Percentiles rank a stretch among this genome's conserved stretches.
Evolutionary conservation across 1,140 invertebrate genomes (phyloP).

Genomic region (Vanessa atalanta): DNA sequence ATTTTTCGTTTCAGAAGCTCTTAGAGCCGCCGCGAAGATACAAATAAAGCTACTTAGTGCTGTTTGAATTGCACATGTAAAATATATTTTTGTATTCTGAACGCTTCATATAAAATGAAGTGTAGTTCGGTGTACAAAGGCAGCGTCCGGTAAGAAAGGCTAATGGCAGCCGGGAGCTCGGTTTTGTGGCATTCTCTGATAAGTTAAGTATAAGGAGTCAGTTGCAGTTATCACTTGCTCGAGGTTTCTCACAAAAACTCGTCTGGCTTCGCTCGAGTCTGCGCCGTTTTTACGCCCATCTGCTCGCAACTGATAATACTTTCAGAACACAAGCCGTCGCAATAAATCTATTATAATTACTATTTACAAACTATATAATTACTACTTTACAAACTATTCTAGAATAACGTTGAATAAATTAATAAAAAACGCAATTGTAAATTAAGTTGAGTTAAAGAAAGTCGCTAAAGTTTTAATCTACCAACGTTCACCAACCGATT

Average conservation of each 20-base stretch:
- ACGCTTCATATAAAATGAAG: neutral
- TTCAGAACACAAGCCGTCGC: neutral
- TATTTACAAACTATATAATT: no score
- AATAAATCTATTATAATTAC: neutral
- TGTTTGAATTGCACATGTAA: slow-evolving; percentile 14
- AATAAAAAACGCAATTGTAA: no score
- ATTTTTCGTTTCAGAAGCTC: slow-evolving; percentile 11
- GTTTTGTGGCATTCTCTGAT: neutral
- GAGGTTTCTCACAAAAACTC: neutral
- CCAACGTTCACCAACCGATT: no score
- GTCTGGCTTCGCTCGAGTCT: slow-evolving; percentile 10
- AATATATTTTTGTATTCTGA: slow-evolving; percentile 1
- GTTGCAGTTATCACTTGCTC: slow-evolving; percentile 17
- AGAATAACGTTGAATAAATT: no score
- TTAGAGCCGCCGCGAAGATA: slow-evolving; percentile 14
- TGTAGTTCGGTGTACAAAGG: neutral
- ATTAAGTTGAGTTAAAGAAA: no score
- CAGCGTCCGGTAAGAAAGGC: neutral
- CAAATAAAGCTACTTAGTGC: slow-evolving; percentile 20
- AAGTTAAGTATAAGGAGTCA: slow-evolving; percentile 7
- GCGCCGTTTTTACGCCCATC: slow-evolving; percentile 2
- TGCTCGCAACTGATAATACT: neutral
- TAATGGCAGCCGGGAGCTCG: neutral
- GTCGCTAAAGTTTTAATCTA: no score
- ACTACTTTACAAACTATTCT: no score